A percentile compares a stretch with the other conserved stretches of the same genome.
Conservation (phyloP, 2,113 vertebrate species). For the Ceyx cyanopectus region DNA sequence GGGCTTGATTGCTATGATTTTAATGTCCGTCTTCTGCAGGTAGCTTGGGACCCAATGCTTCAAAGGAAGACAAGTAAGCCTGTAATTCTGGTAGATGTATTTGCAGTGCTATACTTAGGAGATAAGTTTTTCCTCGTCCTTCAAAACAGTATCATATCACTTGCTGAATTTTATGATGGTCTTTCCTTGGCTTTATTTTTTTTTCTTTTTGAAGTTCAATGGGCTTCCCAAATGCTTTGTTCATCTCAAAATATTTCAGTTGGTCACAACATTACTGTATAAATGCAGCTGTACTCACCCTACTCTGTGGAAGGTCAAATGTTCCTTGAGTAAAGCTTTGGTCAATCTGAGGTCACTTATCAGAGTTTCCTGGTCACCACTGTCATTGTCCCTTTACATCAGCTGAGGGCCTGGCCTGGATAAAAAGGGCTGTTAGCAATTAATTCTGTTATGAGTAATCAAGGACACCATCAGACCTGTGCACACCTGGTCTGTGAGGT, state of each 20-base stretch:
- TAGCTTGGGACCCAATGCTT: not conserved
- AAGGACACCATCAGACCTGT: not conserved
- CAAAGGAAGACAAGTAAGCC: not conserved
- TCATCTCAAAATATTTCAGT: not conserved
- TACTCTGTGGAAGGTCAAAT: not conserved
- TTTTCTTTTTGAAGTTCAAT: not conserved
- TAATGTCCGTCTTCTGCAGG: not conserved
- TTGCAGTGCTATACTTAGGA: not conserved
- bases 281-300: not conserved
- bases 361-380: not conserved
- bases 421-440: not conserved
- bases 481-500: not conserved
- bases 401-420: not conserved
- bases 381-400: not conserved
- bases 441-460: conserved; percentile 35
- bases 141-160: rapidly evolving
- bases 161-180: not conserved
- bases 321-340: not conserved
- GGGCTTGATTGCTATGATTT: not conserved
- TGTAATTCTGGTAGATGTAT: not conserved
- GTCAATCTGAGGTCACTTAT: not conserved
- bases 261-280: not conserved
- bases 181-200: not conserved
- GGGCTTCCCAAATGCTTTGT: not conserved
- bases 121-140: not conserved